A percentile compares a stretch with the other conserved stretches of the same genome.
Evolutionary conservation across 2,797 vertebrate species (phyloP).

Genomic region (Pristis pectinata): DNA sequence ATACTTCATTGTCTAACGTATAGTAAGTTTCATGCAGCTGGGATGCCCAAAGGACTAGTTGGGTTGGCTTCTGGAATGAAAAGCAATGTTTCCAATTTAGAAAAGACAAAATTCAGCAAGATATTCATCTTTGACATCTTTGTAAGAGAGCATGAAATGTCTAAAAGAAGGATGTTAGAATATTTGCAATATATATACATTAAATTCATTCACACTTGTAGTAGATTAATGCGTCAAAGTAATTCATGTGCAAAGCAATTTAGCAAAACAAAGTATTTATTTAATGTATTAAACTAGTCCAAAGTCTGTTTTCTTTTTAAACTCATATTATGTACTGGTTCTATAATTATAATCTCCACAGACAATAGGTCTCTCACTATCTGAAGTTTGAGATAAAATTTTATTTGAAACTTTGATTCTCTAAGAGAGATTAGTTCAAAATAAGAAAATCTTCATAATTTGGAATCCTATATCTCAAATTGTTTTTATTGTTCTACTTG

Average conservation of each 20-base stretch:
- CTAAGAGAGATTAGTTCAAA: background rate
- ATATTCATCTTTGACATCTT: background rate
- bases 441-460: background rate
- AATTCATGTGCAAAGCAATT: background rate
- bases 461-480: background rate
- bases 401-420: background rate
- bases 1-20: background rate
- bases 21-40: background rate
- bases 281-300: background rate
- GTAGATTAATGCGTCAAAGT: background rate
- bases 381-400: background rate
- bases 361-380: background rate
- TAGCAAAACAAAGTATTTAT: background rate
- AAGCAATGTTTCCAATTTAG: background rate
- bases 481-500: background rate
- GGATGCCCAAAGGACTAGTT: background rate
- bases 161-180: background rate
- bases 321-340: background rate
- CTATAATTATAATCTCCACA: background rate
- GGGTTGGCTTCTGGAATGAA: background rate
- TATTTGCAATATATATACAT: background rate
- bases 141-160: background rate
- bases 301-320: background rate
- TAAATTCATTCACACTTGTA: background rate
- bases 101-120: background rate